A percentile compares a stretch with the other conserved stretches of the same genome.
Conservation (phyloP, 2,888 invertebrate species). For the Acrocyrtus sp. region DNA sequence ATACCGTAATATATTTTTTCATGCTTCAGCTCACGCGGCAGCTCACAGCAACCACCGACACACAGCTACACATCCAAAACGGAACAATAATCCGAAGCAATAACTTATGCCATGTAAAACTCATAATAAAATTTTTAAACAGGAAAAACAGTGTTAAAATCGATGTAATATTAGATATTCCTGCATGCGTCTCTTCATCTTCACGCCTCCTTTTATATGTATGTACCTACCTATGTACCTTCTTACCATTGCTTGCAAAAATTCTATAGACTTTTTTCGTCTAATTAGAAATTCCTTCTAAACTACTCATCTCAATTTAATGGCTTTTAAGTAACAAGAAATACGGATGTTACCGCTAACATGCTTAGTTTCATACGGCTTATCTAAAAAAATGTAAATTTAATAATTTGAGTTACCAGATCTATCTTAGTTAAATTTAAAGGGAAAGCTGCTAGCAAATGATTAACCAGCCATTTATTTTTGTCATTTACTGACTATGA, state of each 20-base stretch:
- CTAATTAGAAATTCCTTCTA: neutral
- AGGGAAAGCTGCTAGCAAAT: no score
- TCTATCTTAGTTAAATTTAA: no score
- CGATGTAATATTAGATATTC: constrained; percentile 20
- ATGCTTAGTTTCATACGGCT: no score
- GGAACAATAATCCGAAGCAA: neutral
- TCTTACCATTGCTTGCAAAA: neutral
- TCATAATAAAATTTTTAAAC: constrained; percentile 22
- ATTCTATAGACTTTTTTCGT: neutral
- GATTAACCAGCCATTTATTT: no score
- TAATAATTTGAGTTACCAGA: no score
- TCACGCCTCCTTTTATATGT: neutral
- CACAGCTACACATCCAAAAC: neutral
- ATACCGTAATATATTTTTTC: constrained; percentile 20
- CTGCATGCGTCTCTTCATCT: neutral
- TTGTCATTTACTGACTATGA: no score
- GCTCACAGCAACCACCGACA: neutral
- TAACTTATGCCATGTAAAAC: neutral
- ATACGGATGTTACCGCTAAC: neutral
- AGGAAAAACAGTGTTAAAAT: constrained; percentile 28
- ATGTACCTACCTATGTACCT: neutral
- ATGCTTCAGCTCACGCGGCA: constrained; percentile 15
- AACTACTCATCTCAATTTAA: constrained; percentile 9
- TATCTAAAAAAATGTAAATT: no score
- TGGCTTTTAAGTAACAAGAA: neutral